Conservation (phyloP, 2,888 invertebrate genomes). For the Drosophila gaucha region DNA sequence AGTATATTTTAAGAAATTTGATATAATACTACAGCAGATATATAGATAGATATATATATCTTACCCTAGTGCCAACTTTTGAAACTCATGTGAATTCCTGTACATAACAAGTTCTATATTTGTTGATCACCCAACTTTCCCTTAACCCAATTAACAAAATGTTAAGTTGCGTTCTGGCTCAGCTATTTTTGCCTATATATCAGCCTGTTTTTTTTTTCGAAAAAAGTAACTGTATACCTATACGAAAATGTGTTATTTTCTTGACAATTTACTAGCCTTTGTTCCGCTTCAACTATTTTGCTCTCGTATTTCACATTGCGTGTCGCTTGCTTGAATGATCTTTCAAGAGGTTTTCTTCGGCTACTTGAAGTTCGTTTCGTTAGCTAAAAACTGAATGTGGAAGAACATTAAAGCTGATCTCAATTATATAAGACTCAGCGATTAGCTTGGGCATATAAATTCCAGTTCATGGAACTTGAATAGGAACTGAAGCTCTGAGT, state of each 20-base stretch:
- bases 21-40: too few species aligned
- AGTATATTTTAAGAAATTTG: neutral
- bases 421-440: constrained; percentile 12
- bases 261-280: constrained; percentile 39
- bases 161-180: constrained; percentile 3
- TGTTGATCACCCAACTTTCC: constrained; percentile 8
- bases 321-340: constrained; percentile 41
- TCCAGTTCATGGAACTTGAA: constrained; percentile 19
- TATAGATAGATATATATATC: too few species aligned
- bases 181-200: neutral
- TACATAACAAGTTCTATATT: neutral
- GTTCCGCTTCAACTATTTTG: constrained; percentile 46
- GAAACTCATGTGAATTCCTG: too few species aligned
- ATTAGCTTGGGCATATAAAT: constrained; percentile 21
- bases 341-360: constrained; percentile 22
- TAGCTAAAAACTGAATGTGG: too few species aligned
- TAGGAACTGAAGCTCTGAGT: constrained; percentile 5
- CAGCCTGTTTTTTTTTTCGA: neutral
- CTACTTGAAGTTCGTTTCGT: constrained; percentile 3
- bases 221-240: neutral
- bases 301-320: constrained; percentile 30
- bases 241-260: constrained; percentile 10
- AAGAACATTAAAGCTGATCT: constrained; percentile 14
- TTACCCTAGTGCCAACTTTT: too few species aligned
- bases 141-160: constrained; percentile 9